A percentile compares a stretch with the other conserved stretches of the same genome.
These are phyloP conservation scores for Pipistrellus kuhlii DNA, from an alignment of 2,797 vertebrate species.

Conservation along the genomic window DNA sequence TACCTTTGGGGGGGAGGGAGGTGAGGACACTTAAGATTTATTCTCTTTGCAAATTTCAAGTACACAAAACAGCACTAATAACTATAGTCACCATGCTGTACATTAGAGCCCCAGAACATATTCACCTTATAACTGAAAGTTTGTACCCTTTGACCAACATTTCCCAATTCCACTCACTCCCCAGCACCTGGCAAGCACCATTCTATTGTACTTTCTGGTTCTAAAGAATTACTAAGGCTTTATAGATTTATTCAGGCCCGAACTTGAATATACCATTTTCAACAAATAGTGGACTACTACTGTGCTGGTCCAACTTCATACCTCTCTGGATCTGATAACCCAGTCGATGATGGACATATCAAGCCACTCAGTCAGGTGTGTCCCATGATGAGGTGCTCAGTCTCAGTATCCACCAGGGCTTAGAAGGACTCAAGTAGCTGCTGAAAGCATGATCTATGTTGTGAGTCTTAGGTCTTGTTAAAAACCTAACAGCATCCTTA, in stretches of 20 bases:
- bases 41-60: neutral
- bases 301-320: neutral
- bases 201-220: neutral
- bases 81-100: neutral
- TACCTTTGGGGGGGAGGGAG: too few species aligned
- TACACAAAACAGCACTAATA: neutral
- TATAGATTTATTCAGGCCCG: neutral
- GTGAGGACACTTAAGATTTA: neutral
- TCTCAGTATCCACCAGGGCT: neutral
- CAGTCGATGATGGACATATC: neutral
- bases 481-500: neutral
- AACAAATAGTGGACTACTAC: neutral
- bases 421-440: neutral
- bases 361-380: neutral
- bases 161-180: neutral
- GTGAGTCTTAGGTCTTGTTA: neutral
- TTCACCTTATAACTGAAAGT: neutral
- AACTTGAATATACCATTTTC: neutral
- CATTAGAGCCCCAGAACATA: neutral
- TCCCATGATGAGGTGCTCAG: neutral
- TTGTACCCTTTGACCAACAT: neutral
- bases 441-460: neutral
- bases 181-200: neutral
- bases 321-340: neutral
- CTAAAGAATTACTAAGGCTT: neutral